Base-by-base conservation (phyloP, 2,888 invertebrate species). In the Limenitis camilla region DNA sequence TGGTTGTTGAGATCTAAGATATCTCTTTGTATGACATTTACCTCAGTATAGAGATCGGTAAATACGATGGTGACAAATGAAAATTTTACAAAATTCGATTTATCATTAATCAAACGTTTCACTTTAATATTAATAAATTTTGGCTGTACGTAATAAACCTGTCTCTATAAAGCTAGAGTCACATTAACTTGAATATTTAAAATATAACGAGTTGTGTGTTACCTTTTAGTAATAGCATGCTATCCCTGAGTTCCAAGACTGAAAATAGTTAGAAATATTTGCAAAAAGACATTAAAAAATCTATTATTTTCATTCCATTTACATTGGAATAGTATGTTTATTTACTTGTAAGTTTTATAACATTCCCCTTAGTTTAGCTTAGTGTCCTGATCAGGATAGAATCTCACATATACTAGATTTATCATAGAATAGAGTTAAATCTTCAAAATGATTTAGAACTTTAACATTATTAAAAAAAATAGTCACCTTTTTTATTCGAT, bases 221-320 rank as follows among this genome's bases (percentile, higher is more conserved):
- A 54, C 51, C 48, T 56, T 43, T 52, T 61, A 55, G 40, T 43
- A 52, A 55, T 39, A 51, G 33, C 47, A 58, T 56, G 53, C 62
- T 64, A 66, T 65, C 64, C 63, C 51, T 60, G 56, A 60, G 53
- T 50, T 55, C 49, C 45, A 63, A 65, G 64, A 67, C 65, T 67
- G 65, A 65, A 48, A 49, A 41, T 45, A 40, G 6, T 30, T 36
- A 38, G 49, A 33, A n/a, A 43, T 32, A 27, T 6, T 41, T n/a
- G 5, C 33, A 28, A 38, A 36, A 44, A 36, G 35, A 6, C 27
- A 38, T 7, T 45, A 19, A 6, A 42, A 41, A 11, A 28, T 46
- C 30, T 40, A 28, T 41, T 8, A 40, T 30, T 46, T 46, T n/a
- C 41, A 52, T 52, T 48, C 48, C 52, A 47, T n/a, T 38, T 31